Evolutionary conservation across 2,113 vertebrate species (phyloP).

Genomic region (Oncorhynchus mykiss): DNA sequence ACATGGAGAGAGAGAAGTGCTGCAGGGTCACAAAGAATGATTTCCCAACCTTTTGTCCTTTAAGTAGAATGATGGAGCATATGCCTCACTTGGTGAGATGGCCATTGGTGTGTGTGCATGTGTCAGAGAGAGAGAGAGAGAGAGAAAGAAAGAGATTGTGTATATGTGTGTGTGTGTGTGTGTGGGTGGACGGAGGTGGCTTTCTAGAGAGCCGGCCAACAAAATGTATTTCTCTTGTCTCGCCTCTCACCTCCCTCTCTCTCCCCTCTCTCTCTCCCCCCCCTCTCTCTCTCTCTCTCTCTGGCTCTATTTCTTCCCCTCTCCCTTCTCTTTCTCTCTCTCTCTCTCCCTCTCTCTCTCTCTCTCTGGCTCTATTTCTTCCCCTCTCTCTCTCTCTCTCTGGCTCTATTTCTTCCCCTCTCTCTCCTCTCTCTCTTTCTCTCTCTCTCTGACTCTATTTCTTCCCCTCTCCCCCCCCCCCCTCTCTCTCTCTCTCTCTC

Average conservation of each 20-base stretch:
- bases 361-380: too few relatives aligned
- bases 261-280: slow-evolving; percentile 58
- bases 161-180: background rate
- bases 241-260: too few relatives aligned
- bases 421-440: background rate
- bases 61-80: slow-evolving; percentile 58
- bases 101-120: slow-evolving; percentile 40
- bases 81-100: slow-evolving; percentile 38
- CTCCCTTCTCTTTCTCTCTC: background rate
- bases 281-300: slow-evolving; percentile 67
- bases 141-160: slow-evolving; percentile 8
- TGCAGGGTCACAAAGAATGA: slow-evolving; percentile 38
- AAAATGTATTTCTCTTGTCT: slow-evolving; percentile 86
- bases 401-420: too few relatives aligned
- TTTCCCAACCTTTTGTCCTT: slow-evolving; percentile 56
- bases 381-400: slow-evolving; percentile 60
- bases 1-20: slow-evolving; percentile 27
- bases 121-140: slow-evolving; percentile 23
- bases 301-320: too few relatives aligned
- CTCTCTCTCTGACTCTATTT: too few relatives aligned
- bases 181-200: slow-evolving; percentile 1
- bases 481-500: background rate
- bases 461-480: too few relatives aligned
- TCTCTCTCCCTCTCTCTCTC: slow-evolving; percentile 16
- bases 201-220: slow-evolving; percentile 76